Evolutionary conservation across 1,140 invertebrate species (phyloP), one percentile per base, ranked within the genome.

Genomic region (Drosophila auraria): DNA sequence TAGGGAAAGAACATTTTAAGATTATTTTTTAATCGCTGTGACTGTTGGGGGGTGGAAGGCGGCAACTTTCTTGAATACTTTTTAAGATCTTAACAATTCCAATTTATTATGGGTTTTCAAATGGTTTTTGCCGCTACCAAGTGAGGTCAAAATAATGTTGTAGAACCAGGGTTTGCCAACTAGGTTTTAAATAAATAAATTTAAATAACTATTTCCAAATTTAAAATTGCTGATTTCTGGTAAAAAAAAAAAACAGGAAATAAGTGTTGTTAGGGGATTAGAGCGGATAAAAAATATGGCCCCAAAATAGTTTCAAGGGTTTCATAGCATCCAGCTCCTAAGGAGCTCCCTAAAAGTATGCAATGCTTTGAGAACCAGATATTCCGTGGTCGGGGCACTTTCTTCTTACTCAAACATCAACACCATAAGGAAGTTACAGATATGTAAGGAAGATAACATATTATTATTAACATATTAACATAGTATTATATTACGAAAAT

Each of bases 21-120:
- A 56, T 56, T 23, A 56, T 56, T 56, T 20, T 54, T 54, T 54
- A 54, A 56, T 56, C 53, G 5, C 33, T 56, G 53, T 56, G 53
- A 56, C 33, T 23, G 53, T 7, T 36, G 33, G 20, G 20, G 20
- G 20, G 33, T 36, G 33, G 9, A 36, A 33, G 33, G 33, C 53
- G 33, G 53, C 53, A 54, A 54, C 14, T 23, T 20, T 20, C 36
- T 30, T 20, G 53, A 56, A 33, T 56, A 20, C 53, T 38, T 23
- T 56, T 38, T 9, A 38, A 23, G 7, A 2, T 3, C 27, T 1
- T 5, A 23, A 56, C 30, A 23, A 38, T 9, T 15, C 0, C 4
- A 38, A 56, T 38, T 5, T 7, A 15, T 14, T 33, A 17, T 20
- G 11, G 11, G 12, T 33, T 54, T 54, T 33, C 11, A 7, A 14